These are phyloP conservation scores for Chiloscyllium punctatum DNA, from an alignment of 2,797 vertebrate species.

Conservation along the genomic window DNA sequence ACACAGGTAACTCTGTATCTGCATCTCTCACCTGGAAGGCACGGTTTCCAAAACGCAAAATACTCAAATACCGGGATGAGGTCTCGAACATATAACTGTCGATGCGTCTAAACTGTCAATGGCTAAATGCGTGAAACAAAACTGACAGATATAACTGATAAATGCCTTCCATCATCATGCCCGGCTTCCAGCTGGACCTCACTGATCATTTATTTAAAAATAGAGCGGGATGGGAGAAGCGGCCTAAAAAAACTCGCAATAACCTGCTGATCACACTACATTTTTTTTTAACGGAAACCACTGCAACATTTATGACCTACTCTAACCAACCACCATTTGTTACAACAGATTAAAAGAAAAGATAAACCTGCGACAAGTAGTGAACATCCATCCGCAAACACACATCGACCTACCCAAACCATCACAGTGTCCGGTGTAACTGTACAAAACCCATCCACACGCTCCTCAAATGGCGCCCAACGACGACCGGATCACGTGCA, in stretches of 20 bases:
- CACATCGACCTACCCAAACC: constrained; percentile 21
- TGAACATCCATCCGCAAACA: not conserved
- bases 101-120: not conserved
- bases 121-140: not conserved
- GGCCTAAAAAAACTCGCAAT: not conserved
- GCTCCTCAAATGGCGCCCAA: constrained; percentile 22
- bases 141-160: too few relatives aligned
- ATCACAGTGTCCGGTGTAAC: constrained; percentile 22
- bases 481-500: not conserved
- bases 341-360: not conserved
- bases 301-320: not conserved
- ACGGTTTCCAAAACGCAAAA: not conserved
- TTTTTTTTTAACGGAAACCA: not conserved
- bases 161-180: not conserved
- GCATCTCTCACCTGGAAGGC: not conserved
- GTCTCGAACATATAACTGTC: not conserved
- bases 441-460: too few relatives aligned
- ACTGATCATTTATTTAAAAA: not conserved
- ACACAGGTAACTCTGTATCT: not conserved
- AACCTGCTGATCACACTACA: not conserved
- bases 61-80: too few relatives aligned
- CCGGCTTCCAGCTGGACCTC: not conserved
- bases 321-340: too few relatives aligned
- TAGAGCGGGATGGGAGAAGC: not conserved
- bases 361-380: not conserved